A percentile compares a stretch with the other conserved stretches of the same genome.
phyloP scores from a whole-genome alignment of 2,797 vertebrate species.

The Chiloscyllium punctatum region DNA sequence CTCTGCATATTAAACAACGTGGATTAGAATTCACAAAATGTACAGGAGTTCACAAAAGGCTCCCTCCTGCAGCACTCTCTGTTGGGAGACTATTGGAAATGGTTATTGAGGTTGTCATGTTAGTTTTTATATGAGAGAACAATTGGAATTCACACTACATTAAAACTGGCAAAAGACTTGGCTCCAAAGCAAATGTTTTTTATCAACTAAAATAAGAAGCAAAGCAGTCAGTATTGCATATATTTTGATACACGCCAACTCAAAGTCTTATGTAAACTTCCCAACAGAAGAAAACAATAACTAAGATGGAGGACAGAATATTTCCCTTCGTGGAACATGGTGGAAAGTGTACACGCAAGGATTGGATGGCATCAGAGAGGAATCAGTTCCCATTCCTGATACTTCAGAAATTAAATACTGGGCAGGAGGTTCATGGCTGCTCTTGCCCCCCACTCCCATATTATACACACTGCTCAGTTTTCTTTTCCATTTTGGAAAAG shows the following conservation, averaged over 20 bases:
- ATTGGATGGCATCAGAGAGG: too few relatives aligned
- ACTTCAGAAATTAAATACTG: too few relatives aligned
- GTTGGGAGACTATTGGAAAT: constrained; percentile 2
- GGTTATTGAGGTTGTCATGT: constrained; percentile 30
- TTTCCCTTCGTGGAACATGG: too few relatives aligned
- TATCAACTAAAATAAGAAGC: neutral
- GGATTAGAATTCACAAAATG: neutral
- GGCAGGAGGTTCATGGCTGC: too few relatives aligned
- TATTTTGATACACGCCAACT: neutral
- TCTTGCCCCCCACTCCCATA: too few relatives aligned
- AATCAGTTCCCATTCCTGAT: too few relatives aligned
- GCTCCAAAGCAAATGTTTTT: neutral
- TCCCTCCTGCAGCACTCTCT: neutral
- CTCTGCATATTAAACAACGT: neutral
- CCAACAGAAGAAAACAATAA: neutral
- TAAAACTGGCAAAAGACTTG: neutral
- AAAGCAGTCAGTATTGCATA: neutral
- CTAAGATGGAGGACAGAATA: too few relatives aligned
- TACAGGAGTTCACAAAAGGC: neutral
- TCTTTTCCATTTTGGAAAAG: neutral
- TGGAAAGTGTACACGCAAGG: too few relatives aligned
- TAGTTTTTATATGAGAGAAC: constrained; percentile 8
- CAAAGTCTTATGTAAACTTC: too few relatives aligned
- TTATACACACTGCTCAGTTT: neutral
- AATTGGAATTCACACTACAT: neutral